These are phyloP conservation scores for Paragorgia papillata DNA, from an alignment of 92 coral and sea anemone genomes.

Conservation along the genomic window DNA sequence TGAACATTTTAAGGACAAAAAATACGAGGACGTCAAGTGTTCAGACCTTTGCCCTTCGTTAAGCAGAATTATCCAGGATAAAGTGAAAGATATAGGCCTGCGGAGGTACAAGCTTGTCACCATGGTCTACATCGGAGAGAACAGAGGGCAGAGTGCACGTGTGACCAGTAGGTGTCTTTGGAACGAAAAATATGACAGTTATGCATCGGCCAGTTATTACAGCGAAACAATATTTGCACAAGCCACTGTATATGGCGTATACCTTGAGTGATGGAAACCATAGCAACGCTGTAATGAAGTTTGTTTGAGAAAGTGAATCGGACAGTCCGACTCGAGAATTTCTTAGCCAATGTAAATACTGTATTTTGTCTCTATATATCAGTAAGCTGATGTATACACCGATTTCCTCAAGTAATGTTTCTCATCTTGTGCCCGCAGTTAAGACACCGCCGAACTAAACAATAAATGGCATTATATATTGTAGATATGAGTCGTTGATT, in stretches of 20 bases:
- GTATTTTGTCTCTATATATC: too few relatives aligned
- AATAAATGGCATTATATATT: too few relatives aligned
- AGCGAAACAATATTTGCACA: conserved; percentile 63
- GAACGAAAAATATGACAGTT: conserved; percentile 69
- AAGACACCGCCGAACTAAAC: too few relatives aligned
- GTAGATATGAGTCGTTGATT: too few relatives aligned
- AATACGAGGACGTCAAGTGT: conserved; percentile 49
- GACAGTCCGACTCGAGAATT: not conserved
- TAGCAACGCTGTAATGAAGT: conserved; percentile 11
- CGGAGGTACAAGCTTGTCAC: conserved; percentile 60
- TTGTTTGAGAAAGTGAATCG: not conserved
- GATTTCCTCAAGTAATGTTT: too few relatives aligned
- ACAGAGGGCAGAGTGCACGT: conserved; percentile 64
- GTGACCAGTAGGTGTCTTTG: conserved; percentile 73
- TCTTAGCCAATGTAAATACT: not conserved
- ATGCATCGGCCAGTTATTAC: conserved; percentile 58
- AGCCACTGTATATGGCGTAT: conserved; percentile 71
- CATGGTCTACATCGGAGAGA: conserved; percentile 69
- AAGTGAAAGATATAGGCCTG: conserved; percentile 59
- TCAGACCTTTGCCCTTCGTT: conserved; percentile 54
- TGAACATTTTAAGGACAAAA: conserved; percentile 48
- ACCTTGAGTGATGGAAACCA: conserved; percentile 46
- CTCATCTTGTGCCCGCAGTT: too few relatives aligned
- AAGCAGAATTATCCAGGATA: conserved; percentile 61
- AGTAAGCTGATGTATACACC: too few relatives aligned